phyloP scores from a whole-genome alignment of 2,888 invertebrate genomes.

The Drosophila ustulata region DNA sequence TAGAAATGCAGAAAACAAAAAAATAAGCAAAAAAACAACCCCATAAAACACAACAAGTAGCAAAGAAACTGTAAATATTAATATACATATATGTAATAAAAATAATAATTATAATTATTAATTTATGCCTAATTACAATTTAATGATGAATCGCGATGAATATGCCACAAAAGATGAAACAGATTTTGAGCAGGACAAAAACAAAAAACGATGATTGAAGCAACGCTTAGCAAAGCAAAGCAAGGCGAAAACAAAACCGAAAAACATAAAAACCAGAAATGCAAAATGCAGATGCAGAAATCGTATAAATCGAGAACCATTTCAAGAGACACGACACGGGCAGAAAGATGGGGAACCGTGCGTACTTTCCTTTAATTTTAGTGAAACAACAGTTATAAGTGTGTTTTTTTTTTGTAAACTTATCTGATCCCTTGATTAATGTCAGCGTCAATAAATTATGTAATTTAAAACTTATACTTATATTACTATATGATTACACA shows the following conservation, averaged over 20 bases:
- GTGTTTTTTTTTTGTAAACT: constrained; percentile 43
- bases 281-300: not conserved
- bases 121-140: constrained; percentile 73
- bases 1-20: not conserved
- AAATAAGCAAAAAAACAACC: constrained; percentile 1
- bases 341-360: constrained; percentile 32
- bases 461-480: constrained; percentile 28
- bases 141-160: constrained; percentile 46
- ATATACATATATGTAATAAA: constrained; percentile 63
- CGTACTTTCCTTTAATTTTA: constrained; percentile 74
- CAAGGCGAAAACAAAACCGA: constrained; percentile 22
- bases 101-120: constrained; percentile 42
- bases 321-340: constrained; percentile 58
- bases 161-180: constrained; percentile 38
- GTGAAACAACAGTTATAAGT: constrained; percentile 59
- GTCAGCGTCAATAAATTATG: constrained; percentile 34
- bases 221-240: constrained; percentile 8
- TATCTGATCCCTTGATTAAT: constrained; percentile 23
- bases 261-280: constrained; percentile 7
- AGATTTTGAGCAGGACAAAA: constrained; percentile 14
- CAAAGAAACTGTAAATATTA: constrained; percentile 79
- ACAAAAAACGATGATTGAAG: constrained; percentile 11
- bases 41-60: constrained; percentile 52
- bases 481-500: constrained; percentile 28
- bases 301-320: constrained; percentile 48